Evolutionary conservation across 1,140 invertebrate genomes (phyloP), one percentile per base, ranked within the genome.

Genomic region (Globodera rostochiensis): DNA sequence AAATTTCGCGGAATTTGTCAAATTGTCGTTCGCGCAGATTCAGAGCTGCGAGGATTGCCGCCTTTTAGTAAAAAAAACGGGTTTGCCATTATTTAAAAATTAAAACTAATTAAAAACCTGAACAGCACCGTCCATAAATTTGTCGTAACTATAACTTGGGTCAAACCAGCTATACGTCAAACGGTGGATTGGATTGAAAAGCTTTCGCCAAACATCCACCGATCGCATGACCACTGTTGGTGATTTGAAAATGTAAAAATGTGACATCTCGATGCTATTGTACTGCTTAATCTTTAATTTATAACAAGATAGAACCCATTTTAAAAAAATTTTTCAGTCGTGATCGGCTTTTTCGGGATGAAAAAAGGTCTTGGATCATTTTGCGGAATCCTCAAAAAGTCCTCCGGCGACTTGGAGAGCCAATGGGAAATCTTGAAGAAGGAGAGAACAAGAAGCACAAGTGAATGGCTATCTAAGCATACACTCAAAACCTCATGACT

Each of bases 161-260:
- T 78, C 77, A 50, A 6, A 78, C 21, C 13, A 19, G 2, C 11
- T 8, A 9, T 78, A 78, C 4, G 25, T 6, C 25, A 11, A 78
- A 15, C 77, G 53, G 6, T 66, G 36, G 45, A 50, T 45, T 11
- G 77, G 77, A 70, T 70, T 78, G 11, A 46, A 70, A 64, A 78
- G 13, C 11, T 50, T 53, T 21, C 77, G 21, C 11, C 21, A 13
- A 45, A 70, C 7, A 50, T 70, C 57, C 46, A 69, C n/a, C 2
- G 57, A 13, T 64, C 64, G 77, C 77, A 78, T 78, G 6, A 78
- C 47, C 19, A 78, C 70, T 50, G 64, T 78, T 15, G 77, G 77
- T 3, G 77, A 78, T 78, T 78, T 78, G 49, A 78, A 78, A 36
- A 78, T 49, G 46, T 78, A 78, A 47, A 78, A 78, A 78, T 70